Conservation (phyloP, 2,113 vertebrate genomes). For the Alligator sinensis region DNA sequence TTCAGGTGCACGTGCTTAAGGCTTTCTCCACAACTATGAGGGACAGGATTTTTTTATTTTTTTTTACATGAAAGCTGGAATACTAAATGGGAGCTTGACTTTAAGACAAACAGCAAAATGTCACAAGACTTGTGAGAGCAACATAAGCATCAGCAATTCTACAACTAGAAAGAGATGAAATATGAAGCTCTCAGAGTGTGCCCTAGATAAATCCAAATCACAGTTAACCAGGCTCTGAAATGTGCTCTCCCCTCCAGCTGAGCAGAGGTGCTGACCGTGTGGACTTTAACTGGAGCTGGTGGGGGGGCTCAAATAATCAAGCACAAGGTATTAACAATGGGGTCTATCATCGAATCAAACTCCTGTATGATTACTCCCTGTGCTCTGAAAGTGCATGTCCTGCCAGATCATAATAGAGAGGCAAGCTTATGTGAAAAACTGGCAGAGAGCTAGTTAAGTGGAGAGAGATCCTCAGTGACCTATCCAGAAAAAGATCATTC, state of each 20-base stretch:
- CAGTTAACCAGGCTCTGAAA: conserved; percentile 38
- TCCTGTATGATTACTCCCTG: accelerated
- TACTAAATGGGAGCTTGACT: background rate
- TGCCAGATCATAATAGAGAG: background rate
- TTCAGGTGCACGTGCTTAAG: background rate
- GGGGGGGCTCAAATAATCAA: background rate
- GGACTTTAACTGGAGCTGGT: background rate
- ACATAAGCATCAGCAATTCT: background rate
- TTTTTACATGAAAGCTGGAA: conserved; percentile 32
- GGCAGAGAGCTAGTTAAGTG: background rate
- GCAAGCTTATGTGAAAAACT: accelerated
- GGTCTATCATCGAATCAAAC: background rate
- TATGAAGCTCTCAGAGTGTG: conserved; percentile 19
- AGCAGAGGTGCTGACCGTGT: background rate
- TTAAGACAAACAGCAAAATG: conserved; percentile 22
- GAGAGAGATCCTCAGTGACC: accelerated
- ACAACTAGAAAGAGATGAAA: conserved; percentile 8
- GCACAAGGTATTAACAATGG: accelerated
- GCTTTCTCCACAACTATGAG: background rate
- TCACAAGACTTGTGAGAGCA: conserved; percentile 51
- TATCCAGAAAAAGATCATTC: accelerated
- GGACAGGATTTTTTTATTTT: background rate
- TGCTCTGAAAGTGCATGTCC: background rate
- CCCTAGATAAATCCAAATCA: conserved; percentile 57
- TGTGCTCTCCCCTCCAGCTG: background rate